phyloP scores from a whole-genome alignment of 2,888 invertebrate genomes.

The Alcis repandata region DNA sequence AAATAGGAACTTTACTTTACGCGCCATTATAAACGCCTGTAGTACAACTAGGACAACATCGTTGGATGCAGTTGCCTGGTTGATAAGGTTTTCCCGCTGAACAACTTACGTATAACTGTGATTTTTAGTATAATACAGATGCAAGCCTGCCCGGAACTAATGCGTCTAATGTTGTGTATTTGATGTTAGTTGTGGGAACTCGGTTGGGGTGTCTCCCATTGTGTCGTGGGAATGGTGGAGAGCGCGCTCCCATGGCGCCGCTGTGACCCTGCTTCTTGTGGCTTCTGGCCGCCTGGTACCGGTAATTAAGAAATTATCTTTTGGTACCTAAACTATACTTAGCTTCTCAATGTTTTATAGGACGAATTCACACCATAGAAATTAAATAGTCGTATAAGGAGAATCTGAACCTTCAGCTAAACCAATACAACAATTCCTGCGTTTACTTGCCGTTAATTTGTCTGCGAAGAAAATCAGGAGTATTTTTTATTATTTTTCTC shows the following conservation, averaged over 20 bases:
- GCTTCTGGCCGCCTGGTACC: constrained; percentile 27
- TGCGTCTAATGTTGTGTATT: constrained; percentile 33
- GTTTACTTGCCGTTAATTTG: too few species aligned
- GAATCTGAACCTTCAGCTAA: too few species aligned
- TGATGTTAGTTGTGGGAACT: constrained; percentile 40
- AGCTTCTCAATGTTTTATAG: not conserved
- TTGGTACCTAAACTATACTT: not conserved
- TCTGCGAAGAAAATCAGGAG: too few species aligned
- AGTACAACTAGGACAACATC: not conserved
- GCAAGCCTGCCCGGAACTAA: constrained; percentile 38
- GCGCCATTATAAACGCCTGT: not conserved
- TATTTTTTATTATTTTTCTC: too few species aligned
- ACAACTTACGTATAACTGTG: constrained; percentile 4
- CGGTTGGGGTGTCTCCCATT: constrained; percentile 43
- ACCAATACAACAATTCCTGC: too few species aligned
- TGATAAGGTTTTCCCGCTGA: not conserved
- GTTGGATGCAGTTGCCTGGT: not conserved
- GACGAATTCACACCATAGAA: too few species aligned
- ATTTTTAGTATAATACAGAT: constrained; percentile 20
- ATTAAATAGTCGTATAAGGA: too few species aligned
- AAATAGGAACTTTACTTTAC: not conserved
- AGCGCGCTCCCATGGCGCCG: constrained; percentile 30
- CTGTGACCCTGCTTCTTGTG: constrained; percentile 38
- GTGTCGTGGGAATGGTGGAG: constrained; percentile 41
- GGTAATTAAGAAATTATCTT: not conserved